A percentile compares a stretch with the other conserved stretches of the same genome.
Evolutionary conservation across 2,888 invertebrate genomes (phyloP).

Genomic region (Drosophila atripex): DNA sequence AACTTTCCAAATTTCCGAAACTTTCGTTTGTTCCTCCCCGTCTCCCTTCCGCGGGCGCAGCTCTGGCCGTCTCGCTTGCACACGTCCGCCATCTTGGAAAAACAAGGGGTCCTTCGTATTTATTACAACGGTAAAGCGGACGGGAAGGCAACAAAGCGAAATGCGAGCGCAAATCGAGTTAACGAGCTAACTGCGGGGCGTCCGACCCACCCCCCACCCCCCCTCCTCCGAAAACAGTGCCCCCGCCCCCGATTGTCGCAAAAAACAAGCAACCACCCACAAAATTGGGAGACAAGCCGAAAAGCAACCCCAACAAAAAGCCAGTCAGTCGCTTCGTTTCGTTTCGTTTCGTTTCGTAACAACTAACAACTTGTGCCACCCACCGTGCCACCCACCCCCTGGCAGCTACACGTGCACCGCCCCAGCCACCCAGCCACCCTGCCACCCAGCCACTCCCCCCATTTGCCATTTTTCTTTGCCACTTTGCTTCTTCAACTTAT

Average conservation of each 20-base stretch:
- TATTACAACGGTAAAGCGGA: slow-evolving; percentile 57
- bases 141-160: slow-evolving; percentile 28
- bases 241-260: slow-evolving; percentile 5
- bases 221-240: slow-evolving; percentile 16
- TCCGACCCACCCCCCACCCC: slow-evolving; percentile 21
- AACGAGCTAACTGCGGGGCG: slow-evolving; percentile 76
- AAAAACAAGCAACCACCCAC: slow-evolving; percentile 53
- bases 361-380: slow-evolving; percentile 68
- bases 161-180: slow-evolving; percentile 71
- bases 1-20: neutral
- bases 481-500: slow-evolving; percentile 80
- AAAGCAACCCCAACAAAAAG: slow-evolving; percentile 51
- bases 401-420: neutral
- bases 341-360: slow-evolving; percentile 58
- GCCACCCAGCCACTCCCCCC: slow-evolving; percentile 12
- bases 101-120: slow-evolving; percentile 72
- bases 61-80: slow-evolving; percentile 28
- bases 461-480: slow-evolving; percentile 71
- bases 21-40: neutral
- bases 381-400: slow-evolving; percentile 5
- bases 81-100: slow-evolving; percentile 69
- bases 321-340: slow-evolving; percentile 48
- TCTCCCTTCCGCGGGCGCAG: neutral
- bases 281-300: slow-evolving; percentile 30
- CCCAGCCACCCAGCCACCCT: slow-evolving; percentile 9